These are phyloP conservation scores for Pitangus sulphuratus DNA, from an alignment of 2,797 vertebrate species.

Conservation along the genomic window DNA sequence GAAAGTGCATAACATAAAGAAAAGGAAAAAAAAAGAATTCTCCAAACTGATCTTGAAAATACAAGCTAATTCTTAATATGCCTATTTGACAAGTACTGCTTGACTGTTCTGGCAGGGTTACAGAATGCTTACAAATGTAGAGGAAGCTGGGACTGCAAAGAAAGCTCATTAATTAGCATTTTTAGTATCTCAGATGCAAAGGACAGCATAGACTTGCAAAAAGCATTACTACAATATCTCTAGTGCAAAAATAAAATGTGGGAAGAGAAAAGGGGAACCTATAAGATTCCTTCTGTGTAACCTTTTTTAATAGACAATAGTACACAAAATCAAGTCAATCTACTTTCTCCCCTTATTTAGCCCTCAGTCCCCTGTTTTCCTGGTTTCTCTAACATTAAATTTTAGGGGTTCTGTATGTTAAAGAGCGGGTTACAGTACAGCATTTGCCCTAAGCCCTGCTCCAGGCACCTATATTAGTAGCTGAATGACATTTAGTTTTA, in stretches of 20 bases:
- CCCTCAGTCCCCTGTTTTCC: not conserved
- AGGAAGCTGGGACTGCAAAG: not conserved
- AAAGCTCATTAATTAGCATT: not conserved
- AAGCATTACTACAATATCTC: not conserved
- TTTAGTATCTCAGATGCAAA: not conserved
- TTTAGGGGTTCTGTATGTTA: not conserved
- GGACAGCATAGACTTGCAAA: not conserved
- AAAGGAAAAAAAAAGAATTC: not conserved
- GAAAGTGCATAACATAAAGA: not conserved
- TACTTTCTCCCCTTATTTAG: not conserved
- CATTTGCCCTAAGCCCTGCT: not conserved
- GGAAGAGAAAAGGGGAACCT: not conserved
- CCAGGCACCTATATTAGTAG: not conserved
- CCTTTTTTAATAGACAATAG: not conserved
- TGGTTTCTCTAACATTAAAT: not conserved
- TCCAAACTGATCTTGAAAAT: not conserved
- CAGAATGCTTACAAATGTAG: not conserved
- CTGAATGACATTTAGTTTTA: not conserved
- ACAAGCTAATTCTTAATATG: not conserved
- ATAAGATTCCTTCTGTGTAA: not conserved
- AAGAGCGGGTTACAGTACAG: not conserved
- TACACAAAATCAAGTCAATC: not conserved
- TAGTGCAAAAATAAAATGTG: not conserved
- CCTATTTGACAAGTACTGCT: not conserved
- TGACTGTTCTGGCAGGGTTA: not conserved